Evolutionary conservation across 2,113 vertebrate species (phyloP).

Genomic region (Coptodon rendalli): DNA sequence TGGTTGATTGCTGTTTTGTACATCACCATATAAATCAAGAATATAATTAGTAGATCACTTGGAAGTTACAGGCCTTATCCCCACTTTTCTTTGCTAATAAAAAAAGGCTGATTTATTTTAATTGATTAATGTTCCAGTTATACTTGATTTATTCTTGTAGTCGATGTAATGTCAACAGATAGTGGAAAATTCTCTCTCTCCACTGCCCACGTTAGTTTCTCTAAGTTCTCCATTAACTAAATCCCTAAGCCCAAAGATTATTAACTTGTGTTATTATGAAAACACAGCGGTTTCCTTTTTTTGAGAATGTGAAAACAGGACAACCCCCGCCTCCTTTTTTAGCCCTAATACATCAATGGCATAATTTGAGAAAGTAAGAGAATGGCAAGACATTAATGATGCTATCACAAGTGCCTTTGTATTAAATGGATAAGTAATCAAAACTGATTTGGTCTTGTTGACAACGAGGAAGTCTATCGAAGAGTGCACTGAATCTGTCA

Average conservation of each 20-base stretch:
- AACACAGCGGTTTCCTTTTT: not conserved
- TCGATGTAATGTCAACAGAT: not conserved
- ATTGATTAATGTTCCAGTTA: not conserved
- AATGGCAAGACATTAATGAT: not conserved
- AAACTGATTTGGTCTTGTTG: not conserved
- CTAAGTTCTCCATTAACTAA: not conserved
- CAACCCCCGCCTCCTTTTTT: not conserved
- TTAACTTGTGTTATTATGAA: not conserved
- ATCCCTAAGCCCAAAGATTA: not conserved
- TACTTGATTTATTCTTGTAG: not conserved
- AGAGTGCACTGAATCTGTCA: conserved; percentile 9
- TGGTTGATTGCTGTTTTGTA: not conserved
- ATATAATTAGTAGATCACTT: not conserved
- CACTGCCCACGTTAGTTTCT: not conserved
- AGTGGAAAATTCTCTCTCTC: not conserved
- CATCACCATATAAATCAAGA: not conserved
- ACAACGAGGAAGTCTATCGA: not conserved
- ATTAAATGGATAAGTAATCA: not conserved
- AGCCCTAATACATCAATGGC: not conserved
- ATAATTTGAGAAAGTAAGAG: not conserved
- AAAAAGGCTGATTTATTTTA: not conserved
- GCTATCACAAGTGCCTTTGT: not conserved
- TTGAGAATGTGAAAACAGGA: not conserved
- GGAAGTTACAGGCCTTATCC: not conserved
- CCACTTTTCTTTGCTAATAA: not conserved